Conservation (phyloP, 2,797 vertebrate genomes). For the Carcharodon carcharias region DNA sequence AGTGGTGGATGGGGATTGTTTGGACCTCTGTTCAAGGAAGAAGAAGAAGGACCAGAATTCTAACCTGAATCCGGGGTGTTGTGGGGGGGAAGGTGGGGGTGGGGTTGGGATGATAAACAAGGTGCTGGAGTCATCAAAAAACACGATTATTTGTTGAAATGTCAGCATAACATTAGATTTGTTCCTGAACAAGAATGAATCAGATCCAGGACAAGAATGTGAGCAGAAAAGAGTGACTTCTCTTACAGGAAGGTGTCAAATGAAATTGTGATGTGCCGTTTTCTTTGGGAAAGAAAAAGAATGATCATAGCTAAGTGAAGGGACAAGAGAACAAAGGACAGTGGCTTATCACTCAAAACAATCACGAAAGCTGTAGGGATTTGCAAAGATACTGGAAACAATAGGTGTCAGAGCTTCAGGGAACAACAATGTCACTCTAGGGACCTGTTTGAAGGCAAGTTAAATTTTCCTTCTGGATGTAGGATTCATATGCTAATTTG, state of each 20-base stretch:
- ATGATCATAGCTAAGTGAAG: neutral
- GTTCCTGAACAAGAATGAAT: neutral
- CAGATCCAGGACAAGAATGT: conserved; percentile 4
- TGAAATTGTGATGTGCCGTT: neutral
- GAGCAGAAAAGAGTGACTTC: neutral
- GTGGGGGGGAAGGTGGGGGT: too few species aligned
- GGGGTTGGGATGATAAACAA: neutral
- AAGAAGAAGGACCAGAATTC: neutral
- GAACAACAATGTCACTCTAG: neutral
- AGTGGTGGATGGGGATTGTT: too few species aligned
- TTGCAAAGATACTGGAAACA: neutral
- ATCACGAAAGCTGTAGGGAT: neutral
- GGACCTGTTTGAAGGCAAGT: neutral
- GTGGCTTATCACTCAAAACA: neutral
- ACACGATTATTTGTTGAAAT: neutral
- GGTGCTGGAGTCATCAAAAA: neutral
- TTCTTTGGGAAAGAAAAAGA: neutral
- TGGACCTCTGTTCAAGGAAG: too few species aligned
- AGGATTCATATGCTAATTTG: neutral
- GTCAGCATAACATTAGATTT: neutral
- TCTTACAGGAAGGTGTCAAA: conserved; percentile 27
- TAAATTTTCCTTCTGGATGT: neutral
- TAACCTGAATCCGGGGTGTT: neutral
- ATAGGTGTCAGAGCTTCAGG: conserved; percentile 24
- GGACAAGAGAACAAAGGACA: neutral